These are phyloP conservation scores for Paratilapia polleni DNA, from an alignment of 2,113 vertebrate genomes.

Conservation along the genomic window DNA sequence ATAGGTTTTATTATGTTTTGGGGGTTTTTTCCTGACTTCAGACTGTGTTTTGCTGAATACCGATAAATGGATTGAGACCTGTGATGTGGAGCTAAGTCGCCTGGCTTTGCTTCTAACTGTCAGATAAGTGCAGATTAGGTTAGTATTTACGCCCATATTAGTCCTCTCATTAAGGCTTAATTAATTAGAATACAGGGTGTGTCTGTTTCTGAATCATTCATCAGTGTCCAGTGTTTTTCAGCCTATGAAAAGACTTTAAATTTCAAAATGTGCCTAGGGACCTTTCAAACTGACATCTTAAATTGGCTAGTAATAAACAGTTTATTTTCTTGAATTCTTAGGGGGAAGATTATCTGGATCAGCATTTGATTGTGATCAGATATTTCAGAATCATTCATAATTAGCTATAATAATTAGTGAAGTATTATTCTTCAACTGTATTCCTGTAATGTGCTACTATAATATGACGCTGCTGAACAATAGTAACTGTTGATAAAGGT, in stretches of 20 bases:
- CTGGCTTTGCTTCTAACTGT: neutral
- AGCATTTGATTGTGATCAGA: neutral
- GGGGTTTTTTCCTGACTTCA: too few species aligned
- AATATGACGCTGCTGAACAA: neutral
- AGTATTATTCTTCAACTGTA: neutral
- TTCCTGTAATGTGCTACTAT: neutral
- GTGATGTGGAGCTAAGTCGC: neutral
- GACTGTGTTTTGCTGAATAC: too few species aligned
- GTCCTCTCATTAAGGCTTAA: constrained; percentile 19
- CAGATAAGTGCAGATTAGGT: neutral
- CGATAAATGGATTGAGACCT: too few species aligned
- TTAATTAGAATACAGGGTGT: constrained; percentile 18
- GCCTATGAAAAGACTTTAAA: neutral
- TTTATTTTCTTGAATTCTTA: neutral
- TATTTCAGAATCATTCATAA: neutral
- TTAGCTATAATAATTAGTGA: neutral
- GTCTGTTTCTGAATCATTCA: constrained; percentile 8
- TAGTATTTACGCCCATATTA: neutral
- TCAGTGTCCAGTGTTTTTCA: neutral
- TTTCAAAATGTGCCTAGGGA: neutral
- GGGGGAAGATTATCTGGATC: neutral
- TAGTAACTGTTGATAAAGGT: neutral
- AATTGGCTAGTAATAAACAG: neutral
- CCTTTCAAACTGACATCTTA: neutral
- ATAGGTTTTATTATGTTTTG: too few species aligned